These are phyloP conservation scores for Mallateleia sp. DNA, from an alignment of 2,888 invertebrate genomes.

Conservation along the genomic window DNA sequence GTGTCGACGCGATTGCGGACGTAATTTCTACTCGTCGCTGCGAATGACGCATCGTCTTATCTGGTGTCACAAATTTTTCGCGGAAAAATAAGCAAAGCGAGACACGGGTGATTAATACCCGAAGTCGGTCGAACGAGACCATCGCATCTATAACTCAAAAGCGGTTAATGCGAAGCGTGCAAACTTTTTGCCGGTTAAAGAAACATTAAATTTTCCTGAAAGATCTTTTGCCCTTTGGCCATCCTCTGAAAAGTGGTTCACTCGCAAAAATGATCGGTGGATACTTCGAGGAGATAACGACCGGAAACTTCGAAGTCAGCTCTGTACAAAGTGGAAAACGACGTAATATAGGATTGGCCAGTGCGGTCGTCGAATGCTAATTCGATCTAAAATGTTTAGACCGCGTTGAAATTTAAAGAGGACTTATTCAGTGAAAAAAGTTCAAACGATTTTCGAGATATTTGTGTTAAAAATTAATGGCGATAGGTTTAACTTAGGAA, in stretches of 20 bases:
- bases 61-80: conserved; percentile 5
- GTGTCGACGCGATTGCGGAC: neutral
- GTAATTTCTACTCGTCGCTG: conserved; percentile 4
- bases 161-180: neutral
- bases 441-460: no score
- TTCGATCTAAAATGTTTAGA: conserved; percentile 46
- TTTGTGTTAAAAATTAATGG: no score
- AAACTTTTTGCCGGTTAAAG: conserved; percentile 18
- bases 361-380: conserved; percentile 47
- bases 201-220: conserved; percentile 13
- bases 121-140: conserved; percentile 1
- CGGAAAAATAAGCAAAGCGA: conserved; percentile 19
- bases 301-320: conserved; percentile 47
- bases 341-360: conserved; percentile 41
- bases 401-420: no score
- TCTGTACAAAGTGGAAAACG: conserved; percentile 46
- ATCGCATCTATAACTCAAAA: conserved; percentile 15
- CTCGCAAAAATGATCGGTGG: conserved; percentile 46
- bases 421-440: no score
- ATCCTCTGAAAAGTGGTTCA: conserved; percentile 20
- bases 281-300: conserved; percentile 42
- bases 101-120: conserved; percentile 7
- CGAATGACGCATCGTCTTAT: neutral
- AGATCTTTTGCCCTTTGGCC: conserved; percentile 31
- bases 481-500: no score